phyloP scores from a whole-genome alignment of 2,113 vertebrate species.

The Seriola aureovittata region DNA sequence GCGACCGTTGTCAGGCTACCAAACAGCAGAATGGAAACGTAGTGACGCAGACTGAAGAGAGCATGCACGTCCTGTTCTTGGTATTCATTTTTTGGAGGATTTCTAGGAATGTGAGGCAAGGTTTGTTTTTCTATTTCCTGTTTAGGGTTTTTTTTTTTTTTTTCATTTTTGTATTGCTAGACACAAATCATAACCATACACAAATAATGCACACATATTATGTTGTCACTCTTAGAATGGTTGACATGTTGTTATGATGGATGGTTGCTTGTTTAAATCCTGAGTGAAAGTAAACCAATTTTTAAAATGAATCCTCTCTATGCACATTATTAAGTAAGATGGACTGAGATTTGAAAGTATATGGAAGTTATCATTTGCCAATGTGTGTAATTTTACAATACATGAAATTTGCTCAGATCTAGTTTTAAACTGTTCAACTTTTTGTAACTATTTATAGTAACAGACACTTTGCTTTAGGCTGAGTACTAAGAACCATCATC shows the following conservation, averaged over 20 bases:
- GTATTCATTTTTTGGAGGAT: slow-evolving; percentile 80
- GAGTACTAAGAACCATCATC: neutral
- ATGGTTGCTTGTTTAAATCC: slow-evolving; percentile 8
- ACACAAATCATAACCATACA: neutral
- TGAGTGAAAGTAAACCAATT: no score
- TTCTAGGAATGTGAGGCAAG: slow-evolving; percentile 83
- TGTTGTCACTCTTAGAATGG: neutral
- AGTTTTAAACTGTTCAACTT: neutral
- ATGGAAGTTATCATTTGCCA: neutral
- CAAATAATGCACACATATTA: slow-evolving; percentile 6
- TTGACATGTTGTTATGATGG: neutral
- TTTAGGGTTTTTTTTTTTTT: slow-evolving; percentile 39
- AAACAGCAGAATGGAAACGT: slow-evolving; percentile 70
- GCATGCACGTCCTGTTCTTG: slow-evolving; percentile 80
- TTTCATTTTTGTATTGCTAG: neutral
- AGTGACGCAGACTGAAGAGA: slow-evolving; percentile 63
- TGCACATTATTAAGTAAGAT: no score
- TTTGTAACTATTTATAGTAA: no score
- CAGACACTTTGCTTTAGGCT: neutral
- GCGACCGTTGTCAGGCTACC: slow-evolving; percentile 64
- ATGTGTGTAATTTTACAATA: neutral
- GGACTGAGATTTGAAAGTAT: no score
- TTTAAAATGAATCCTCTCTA: no score
- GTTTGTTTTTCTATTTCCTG: slow-evolving; percentile 58
- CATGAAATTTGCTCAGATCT: neutral